Base-by-base conservation (phyloP, 2,888 invertebrate species). In the Alsophila aescularia region DNA sequence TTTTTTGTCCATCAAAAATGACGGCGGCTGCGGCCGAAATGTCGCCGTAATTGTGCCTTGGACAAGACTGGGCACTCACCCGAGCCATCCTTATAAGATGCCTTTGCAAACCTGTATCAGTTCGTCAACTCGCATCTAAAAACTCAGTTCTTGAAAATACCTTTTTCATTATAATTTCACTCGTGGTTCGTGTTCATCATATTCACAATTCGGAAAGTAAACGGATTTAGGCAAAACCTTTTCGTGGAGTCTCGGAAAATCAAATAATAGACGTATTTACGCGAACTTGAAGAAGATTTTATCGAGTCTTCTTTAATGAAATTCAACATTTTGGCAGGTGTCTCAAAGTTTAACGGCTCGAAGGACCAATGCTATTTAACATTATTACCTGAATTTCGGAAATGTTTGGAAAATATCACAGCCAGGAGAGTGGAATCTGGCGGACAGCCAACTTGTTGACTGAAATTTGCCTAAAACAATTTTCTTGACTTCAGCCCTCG, bases 1-100 rank as follows among this genome's bases (percentile, higher is more conserved):
- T 83, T 85, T 86, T 85, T 82, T 77, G 65, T 60, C 60, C 59
- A 53, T 63, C 62, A 62, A 63, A 64, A 67, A 69, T 67, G 73
- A 67, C 56, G 63, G 61, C 62, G 66, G 64, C 53, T 56, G 56
- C 49, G 54, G 52, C 42, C 65, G 67, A 74, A 66, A 77, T 76
- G 70, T 75, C 73, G 62, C 64, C 62, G 66, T 81, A 81, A 81
- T 81, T 81, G 77, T 60, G 50, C 47, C 54, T 49, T 55, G 48
- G 61, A 70, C 68, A 69, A 64, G 67, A 68, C 67, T 67, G 69
- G 67, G 67, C 73, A 66, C 74, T 70, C 64, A 45, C 64, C 50
- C 35, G 10, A n/a, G 13, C 32, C 15, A 29, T 10, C 43, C 37
- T 39, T 45, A 40, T 40, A 44, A 9, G 44, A 36, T 7, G 24